Evolutionary conservation across 2,113 vertebrate species (phyloP).

Genomic region (Saccopteryx bilineata): DNA sequence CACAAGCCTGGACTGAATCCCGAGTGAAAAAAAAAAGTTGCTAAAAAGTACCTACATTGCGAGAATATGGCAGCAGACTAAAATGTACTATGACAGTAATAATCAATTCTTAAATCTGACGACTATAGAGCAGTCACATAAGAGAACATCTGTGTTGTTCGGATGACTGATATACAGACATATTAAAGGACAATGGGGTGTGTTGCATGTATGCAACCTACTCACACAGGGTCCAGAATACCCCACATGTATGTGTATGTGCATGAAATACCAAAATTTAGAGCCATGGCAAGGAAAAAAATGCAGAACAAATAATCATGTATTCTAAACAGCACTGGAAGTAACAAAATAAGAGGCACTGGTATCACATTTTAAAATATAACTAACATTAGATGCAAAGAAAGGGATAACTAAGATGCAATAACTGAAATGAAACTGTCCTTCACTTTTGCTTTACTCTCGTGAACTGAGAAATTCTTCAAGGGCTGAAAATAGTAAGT

Average conservation of each 20-base stretch:
- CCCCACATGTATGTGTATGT: neutral
- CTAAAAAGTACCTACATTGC: neutral
- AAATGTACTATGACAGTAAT: neutral
- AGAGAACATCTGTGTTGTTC: conserved; percentile 7
- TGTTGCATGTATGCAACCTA: neutral
- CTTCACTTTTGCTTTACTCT: conserved; percentile 47
- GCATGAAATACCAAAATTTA: neutral
- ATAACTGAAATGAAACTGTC: conserved; percentile 41
- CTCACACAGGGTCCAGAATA: neutral
- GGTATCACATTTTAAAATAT: conserved; percentile 35
- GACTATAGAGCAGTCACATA: neutral
- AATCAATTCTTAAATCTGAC: neutral
- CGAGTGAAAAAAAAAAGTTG: neutral
- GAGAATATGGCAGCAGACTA: neutral
- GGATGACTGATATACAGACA: neutral
- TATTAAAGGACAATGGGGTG: neutral
- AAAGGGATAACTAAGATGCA: conserved; percentile 58
- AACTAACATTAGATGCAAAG: conserved; percentile 27
- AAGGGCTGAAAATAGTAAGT: conserved; percentile 42
- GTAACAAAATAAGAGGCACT: neutral
- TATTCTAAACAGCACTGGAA: neutral
- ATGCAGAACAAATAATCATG: neutral
- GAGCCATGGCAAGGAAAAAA: conserved; percentile 51
- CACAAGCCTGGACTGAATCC: neutral
- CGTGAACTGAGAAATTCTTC: conserved; percentile 52